These are phyloP conservation scores for Lagothrix lagotricha DNA, from an alignment of 2,797 vertebrate species.

Conservation along the genomic window DNA sequence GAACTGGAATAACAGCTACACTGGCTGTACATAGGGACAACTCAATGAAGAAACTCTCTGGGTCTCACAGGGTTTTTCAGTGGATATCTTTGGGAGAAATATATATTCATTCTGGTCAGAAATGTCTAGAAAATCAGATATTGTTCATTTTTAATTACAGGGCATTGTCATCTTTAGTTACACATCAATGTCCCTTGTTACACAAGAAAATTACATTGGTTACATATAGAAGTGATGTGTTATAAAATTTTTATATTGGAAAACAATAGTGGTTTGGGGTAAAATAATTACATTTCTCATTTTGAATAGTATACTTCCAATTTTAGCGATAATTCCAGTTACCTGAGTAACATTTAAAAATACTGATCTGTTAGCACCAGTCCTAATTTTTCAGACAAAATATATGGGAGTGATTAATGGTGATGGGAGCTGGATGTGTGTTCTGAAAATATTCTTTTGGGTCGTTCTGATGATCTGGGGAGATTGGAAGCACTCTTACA, in stretches of 20 bases:
- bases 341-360: background rate
- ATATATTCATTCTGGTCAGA: background rate
- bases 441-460: conserved; percentile 51
- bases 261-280: background rate
- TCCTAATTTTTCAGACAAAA: background rate
- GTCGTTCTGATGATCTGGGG: background rate
- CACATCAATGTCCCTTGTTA: background rate
- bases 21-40: background rate
- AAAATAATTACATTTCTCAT: background rate
- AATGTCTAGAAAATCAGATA: background rate
- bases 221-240: background rate
- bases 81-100: background rate
- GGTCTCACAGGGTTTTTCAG: background rate
- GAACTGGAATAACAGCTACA: background rate
- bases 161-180: background rate
- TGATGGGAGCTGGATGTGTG: background rate
- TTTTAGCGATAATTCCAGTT: conserved; percentile 26
- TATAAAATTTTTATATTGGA: background rate
- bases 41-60: background rate
- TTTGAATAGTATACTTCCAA: background rate
- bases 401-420: background rate
- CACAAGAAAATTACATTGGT: background rate
- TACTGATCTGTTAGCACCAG: background rate
- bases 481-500: background rate
- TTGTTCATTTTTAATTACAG: conserved; percentile 23